Evolutionary conservation across 2,888 invertebrate genomes (phyloP).

Genomic region (Drosophila stalkeri): DNA sequence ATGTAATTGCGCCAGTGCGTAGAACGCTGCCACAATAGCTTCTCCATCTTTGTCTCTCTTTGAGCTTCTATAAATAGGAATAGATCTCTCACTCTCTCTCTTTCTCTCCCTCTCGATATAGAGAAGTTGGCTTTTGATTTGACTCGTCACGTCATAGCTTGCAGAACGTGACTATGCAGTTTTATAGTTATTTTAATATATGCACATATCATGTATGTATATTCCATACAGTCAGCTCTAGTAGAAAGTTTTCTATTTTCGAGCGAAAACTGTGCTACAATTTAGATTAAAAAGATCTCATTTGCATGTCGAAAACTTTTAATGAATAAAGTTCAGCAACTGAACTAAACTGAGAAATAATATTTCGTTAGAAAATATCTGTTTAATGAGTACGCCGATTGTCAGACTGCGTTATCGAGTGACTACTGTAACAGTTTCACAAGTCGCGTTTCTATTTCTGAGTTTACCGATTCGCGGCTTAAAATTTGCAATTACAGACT

Average conservation of each 20-base stretch:
- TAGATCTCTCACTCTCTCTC: neutral
- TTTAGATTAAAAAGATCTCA: neutral
- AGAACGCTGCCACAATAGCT: neutral
- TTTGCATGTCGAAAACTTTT: conserved; percentile 1
- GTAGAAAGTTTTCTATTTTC: conserved; percentile 7
- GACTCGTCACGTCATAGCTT: conserved; percentile 37
- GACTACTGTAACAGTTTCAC: neutral
- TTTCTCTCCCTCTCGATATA: conserved; percentile 4
- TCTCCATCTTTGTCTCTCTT: neutral
- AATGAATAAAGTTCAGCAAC: conserved; percentile 4
- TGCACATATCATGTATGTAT: conserved; percentile 3
- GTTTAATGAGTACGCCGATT: neutral
- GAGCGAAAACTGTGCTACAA: conserved; percentile 1
- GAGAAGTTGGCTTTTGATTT: conserved; percentile 29
- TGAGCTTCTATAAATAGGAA: conserved; percentile 40
- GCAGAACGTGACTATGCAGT: conserved; percentile 47
- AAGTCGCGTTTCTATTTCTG: conserved; percentile 1
- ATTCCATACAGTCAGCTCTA: neutral
- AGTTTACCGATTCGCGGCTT: conserved; percentile 17
- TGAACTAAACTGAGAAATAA: neutral
- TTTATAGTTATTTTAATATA: conserved; percentile 19
- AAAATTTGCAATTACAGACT: conserved; percentile 22
- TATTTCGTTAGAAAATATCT: neutral
- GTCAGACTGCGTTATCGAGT: neutral
- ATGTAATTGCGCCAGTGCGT: conserved; percentile 31